A percentile compares a stretch with the other conserved stretches of the same genome.
Evolutionary conservation across 2,113 vertebrate genomes (phyloP).

Genomic region (Austrofundulus limnaeus): DNA sequence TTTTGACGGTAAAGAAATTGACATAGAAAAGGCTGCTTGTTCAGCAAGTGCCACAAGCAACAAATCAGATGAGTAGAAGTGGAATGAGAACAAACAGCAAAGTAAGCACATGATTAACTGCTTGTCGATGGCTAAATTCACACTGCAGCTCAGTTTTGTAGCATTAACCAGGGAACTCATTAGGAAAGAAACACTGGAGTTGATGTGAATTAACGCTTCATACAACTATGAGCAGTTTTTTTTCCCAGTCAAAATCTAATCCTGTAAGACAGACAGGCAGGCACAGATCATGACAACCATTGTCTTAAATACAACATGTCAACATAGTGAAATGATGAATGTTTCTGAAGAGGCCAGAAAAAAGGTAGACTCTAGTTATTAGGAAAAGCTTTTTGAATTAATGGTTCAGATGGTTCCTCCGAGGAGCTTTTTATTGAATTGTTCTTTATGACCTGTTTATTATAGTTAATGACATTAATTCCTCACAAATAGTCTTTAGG

Average conservation of each 20-base stretch:
- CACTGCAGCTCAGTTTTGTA: background rate
- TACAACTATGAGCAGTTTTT: background rate
- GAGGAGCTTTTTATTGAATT: background rate
- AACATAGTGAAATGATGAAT: background rate
- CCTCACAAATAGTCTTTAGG: background rate
- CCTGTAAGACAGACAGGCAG: too few relatives aligned
- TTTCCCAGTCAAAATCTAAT: background rate
- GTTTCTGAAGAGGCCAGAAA: background rate
- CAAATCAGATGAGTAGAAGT: slow-evolving; percentile 26
- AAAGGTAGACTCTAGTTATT: background rate
- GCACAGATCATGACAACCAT: too few relatives aligned
- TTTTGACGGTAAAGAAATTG: slow-evolving; percentile 42
- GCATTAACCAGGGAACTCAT: background rate
- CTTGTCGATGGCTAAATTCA: background rate
- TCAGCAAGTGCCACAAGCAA: slow-evolving; percentile 38
- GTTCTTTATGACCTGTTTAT: background rate
- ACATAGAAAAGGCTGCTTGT: slow-evolving; percentile 43
- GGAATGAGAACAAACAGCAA: slow-evolving; percentile 2
- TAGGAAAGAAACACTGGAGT: background rate
- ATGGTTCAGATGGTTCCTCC: background rate
- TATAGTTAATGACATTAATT: background rate
- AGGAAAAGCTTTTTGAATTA: background rate
- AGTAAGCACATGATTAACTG: slow-evolving; percentile 26
- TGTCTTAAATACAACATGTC: background rate
- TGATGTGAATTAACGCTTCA: background rate